Percentiles rank a stretch among this genome's conserved stretches.
These are phyloP conservation scores for Acromyrmex charruanus DNA, from an alignment of 1,140 invertebrate species.

Conservation along the genomic window DNA sequence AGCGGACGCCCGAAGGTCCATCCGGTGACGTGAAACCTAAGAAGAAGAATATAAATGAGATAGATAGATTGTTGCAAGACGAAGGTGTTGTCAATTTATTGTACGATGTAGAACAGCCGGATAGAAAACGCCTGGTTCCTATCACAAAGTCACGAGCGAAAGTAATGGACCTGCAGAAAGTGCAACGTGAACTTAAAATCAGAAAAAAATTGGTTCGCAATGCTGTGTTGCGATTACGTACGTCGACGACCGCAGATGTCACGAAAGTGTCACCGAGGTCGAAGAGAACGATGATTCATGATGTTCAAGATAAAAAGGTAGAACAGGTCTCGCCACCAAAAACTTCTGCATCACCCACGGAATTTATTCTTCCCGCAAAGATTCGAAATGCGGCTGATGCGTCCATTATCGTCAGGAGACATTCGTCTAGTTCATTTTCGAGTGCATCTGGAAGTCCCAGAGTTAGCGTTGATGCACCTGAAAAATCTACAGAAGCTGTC, in stretches of 20 bases:
- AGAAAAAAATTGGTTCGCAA: slow-evolving; percentile 87
- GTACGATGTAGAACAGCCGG: slow-evolving; percentile 90
- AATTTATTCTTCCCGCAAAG: slow-evolving; percentile 88
- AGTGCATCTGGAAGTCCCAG: slow-evolving; percentile 89
- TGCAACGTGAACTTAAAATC: slow-evolving; percentile 83
- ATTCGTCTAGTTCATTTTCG: slow-evolving; percentile 94
- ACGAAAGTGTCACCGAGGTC: slow-evolving; percentile 84
- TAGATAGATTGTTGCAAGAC: slow-evolving; percentile 92
- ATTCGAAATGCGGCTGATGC: slow-evolving; percentile 89
- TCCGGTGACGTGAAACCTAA: slow-evolving; percentile 75
- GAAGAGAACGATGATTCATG: slow-evolving; percentile 84
- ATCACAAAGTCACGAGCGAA: slow-evolving; percentile 87
- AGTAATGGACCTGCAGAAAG: slow-evolving; percentile 86
- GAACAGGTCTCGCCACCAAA: slow-evolving; percentile 82
- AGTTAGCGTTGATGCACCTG: slow-evolving; percentile 80
- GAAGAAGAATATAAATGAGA: slow-evolving; percentile 90
- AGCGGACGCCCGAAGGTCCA: slow-evolving; percentile 49
- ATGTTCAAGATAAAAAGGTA: slow-evolving; percentile 84
- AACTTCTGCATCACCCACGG: slow-evolving; percentile 84
- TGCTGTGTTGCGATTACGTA: slow-evolving; percentile 86
- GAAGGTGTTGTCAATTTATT: slow-evolving; percentile 95
- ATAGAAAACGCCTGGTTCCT: slow-evolving; percentile 84
- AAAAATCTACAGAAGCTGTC: slow-evolving; percentile 61
- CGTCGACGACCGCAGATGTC: slow-evolving; percentile 68
- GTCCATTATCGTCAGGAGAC: slow-evolving; percentile 92